Percentiles rank a stretch among this genome's conserved stretches.
Evolutionary conservation across 2,888 invertebrate genomes (phyloP).

Genomic region (Alcis repandata): DNA sequence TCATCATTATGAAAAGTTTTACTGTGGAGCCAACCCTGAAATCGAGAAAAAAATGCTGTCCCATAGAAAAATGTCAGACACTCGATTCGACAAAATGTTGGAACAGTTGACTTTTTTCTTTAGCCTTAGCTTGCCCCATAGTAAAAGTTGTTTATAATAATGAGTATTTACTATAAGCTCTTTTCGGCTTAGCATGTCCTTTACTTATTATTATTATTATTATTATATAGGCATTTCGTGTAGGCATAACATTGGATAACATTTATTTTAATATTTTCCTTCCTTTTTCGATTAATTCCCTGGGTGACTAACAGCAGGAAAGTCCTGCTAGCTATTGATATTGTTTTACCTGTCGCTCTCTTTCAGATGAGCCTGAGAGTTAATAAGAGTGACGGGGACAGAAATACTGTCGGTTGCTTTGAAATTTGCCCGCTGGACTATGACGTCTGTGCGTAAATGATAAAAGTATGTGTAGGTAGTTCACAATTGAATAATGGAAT

Average conservation of each 20-base stretch:
- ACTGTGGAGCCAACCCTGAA: too few species aligned
- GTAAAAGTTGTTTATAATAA: too few species aligned
- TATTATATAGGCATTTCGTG: neutral
- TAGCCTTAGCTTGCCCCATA: too few species aligned
- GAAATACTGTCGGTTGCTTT: neutral
- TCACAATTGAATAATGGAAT: neutral
- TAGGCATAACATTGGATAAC: neutral
- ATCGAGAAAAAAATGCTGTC: too few species aligned
- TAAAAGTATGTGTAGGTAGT: neutral
- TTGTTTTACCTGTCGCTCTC: neutral
- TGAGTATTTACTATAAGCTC: too few species aligned
- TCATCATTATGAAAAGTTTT: too few species aligned
- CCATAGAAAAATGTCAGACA: too few species aligned
- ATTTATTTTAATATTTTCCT: neutral
- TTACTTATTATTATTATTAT: too few species aligned
- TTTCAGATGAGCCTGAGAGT: neutral
- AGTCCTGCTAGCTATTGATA: neutral
- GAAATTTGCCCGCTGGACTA: neutral
- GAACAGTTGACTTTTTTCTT: too few species aligned
- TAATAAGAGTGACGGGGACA: neutral
- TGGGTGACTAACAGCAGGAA: constrained; percentile 3
- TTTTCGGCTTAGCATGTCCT: too few species aligned
- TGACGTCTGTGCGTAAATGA: neutral
- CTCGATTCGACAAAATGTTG: too few species aligned
- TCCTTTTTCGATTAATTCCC: neutral